These are phyloP conservation scores for Chrysoperla carnea DNA, from an alignment of 1,140 invertebrate genomes.

Conservation along the genomic window DNA sequence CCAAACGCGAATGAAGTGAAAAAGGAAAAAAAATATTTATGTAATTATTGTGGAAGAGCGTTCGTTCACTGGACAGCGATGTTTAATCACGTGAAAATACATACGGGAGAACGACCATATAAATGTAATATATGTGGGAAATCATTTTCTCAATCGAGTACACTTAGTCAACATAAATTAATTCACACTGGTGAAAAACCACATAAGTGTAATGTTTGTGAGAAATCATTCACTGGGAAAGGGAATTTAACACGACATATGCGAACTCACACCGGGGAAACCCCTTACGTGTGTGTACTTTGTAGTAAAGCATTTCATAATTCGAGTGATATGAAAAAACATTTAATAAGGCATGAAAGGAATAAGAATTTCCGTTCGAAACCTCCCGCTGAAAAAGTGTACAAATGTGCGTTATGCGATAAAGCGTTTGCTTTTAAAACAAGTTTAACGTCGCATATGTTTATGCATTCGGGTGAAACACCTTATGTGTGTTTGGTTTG, in stretches of 20 bases:
- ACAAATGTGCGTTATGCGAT: background rate
- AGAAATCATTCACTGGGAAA: background rate
- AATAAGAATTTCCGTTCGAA: conserved; percentile 11
- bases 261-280: background rate
- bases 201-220: background rate
- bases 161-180: background rate
- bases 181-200: background rate
- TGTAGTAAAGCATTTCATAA: background rate
- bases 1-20: too few species aligned
- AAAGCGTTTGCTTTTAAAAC: background rate
- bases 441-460: background rate
- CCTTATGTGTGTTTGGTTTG: background rate
- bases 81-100: background rate
- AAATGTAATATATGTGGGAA: background rate
- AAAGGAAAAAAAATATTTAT: background rate
- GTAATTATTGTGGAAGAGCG: background rate
- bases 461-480: background rate
- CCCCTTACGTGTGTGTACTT: background rate
- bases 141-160: background rate
- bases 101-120: background rate
- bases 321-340: conserved; percentile 4
- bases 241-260: background rate
- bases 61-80: background rate
- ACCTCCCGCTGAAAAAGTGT: conserved; percentile 6
- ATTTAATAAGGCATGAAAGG: conserved; percentile 7